Percentiles rank a stretch among this genome's conserved stretches.
Evolutionary conservation across 2,888 invertebrate genomes (phyloP).

Genomic region (Synergus japonicus): DNA sequence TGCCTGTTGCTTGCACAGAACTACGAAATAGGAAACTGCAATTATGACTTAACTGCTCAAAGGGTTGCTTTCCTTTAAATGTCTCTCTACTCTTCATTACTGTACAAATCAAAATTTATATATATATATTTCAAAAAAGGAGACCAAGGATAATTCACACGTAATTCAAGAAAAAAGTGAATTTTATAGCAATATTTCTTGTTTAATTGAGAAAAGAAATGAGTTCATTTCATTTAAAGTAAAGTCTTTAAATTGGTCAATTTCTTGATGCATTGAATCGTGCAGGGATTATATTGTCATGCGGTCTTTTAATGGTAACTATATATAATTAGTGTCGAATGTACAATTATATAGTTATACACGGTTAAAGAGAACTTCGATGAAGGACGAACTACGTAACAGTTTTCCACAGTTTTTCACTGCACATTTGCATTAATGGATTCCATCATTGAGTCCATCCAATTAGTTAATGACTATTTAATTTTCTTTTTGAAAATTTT

Average conservation of each 20-base stretch:
- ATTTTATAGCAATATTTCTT: background rate
- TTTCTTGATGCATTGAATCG: slow-evolving; percentile 13
- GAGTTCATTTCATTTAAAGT: background rate
- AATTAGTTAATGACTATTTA: too few species aligned
- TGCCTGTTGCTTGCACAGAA: slow-evolving; percentile 15
- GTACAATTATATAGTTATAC: too few species aligned
- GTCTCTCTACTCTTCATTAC: background rate
- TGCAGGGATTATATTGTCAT: background rate
- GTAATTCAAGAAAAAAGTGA: background rate
- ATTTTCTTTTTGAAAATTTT: too few species aligned
- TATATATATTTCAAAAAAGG: background rate
- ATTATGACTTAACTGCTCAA: slow-evolving; percentile 8
- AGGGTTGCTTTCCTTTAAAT: slow-evolving; percentile 20
- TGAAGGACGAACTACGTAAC: too few species aligned
- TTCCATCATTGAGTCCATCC: too few species aligned
- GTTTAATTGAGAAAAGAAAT: background rate
- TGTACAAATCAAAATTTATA: too few species aligned
- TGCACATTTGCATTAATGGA: too few species aligned
- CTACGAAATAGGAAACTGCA: slow-evolving; percentile 24
- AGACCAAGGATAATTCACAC: background rate
- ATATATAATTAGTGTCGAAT: background rate
- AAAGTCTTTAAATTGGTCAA: slow-evolving; percentile 8
- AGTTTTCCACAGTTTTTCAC: too few species aligned
- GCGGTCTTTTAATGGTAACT: background rate
- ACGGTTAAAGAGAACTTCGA: too few species aligned